Base-by-base conservation (phyloP, 2,797 vertebrate species). In the Sternarchorhynchus goeldii region DNA sequence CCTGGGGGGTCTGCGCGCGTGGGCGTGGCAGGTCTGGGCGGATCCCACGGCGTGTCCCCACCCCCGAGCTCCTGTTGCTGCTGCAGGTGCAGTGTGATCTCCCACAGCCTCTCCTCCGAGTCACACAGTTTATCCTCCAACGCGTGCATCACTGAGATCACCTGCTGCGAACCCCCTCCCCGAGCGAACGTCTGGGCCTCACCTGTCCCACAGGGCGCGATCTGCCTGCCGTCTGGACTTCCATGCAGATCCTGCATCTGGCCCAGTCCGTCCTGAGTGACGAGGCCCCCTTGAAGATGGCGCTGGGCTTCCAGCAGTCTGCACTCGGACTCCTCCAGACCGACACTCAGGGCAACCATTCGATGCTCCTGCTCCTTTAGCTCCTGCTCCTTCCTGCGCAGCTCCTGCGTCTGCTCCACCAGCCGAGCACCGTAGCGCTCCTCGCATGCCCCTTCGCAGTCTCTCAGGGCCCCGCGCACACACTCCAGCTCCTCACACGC, bases 51-150 rank as follows among this genome's bases (percentile, higher is more conserved):
- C 93, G 69, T 96, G 92, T 81, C 95, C 94, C 2, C 71, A 39
- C 20, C 39, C 18, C 1, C 64, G 41, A 73, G 14, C n/a, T 93
- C 92, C 0, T 95, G 95, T 34, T 95, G 94, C 72, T 94, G 95
- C 84, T 95, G 94, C 2, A 99, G 92, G 69, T 91, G 93, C 76
- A 95, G 84, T 0, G 94, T 96, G 59, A 97, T 94, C 1, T 95
- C 95, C 82, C 93, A 93, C 16, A 99, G 93, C 75, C 96, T 97
- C 55, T 96, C 95, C 83, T 99, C 96, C 0, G 95, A 97, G 71
- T 94, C 88, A 0, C 93, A 95, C 21, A 98, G 93, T 74, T 99
- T 98, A 31, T 91, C 94, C 90, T 99, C 96, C 57, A 98, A 90
- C 6, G 93, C 91, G 78, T 95, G 94, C 82, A 98, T 97, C 75